Conservation (phyloP, 2,113 vertebrate species). For the Sinocyclocheilus maitianheensis region DNA sequence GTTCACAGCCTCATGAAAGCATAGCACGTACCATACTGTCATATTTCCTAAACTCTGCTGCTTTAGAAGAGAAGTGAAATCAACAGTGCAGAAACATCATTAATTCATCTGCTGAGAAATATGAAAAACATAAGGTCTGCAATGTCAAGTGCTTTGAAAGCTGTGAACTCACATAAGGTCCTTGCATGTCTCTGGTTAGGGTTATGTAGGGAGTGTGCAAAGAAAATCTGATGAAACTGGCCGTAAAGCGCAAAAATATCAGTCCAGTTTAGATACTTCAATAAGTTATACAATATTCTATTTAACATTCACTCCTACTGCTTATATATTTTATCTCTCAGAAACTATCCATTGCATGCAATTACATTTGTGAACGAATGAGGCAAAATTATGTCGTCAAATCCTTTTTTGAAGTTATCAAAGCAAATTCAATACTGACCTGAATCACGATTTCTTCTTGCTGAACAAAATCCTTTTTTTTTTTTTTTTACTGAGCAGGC, state of each 20-base stretch:
- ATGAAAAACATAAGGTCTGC: slow-evolving; percentile 33
- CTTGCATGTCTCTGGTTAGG: not conserved
- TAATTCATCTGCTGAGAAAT: slow-evolving; percentile 40
- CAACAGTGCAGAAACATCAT: slow-evolving; percentile 15
- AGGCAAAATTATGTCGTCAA: not conserved
- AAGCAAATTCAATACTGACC: not conserved
- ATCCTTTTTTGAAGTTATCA: slow-evolving; percentile 8
- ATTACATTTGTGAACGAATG: not conserved
- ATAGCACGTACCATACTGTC: not conserved
- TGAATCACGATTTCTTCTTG: not conserved
- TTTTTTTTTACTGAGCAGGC: not conserved
- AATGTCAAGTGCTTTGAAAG: slow-evolving; percentile 47
- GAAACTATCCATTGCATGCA: not conserved
- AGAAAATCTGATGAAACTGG: not conserved
- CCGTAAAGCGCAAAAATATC: not conserved
- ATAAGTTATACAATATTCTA: not conserved
- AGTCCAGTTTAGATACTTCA: slow-evolving; percentile 3
- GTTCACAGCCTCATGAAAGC: not conserved
- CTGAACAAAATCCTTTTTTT: not conserved
- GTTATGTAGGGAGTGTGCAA: not conserved
- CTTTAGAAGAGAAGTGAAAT: slow-evolving; percentile 14
- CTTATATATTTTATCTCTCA: not conserved
- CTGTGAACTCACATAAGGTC: not conserved
- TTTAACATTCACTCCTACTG: not conserved
- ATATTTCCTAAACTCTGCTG: not conserved